Base-by-base conservation (phyloP, 1,140 invertebrate genomes). In the Megathymus violae region DNA sequence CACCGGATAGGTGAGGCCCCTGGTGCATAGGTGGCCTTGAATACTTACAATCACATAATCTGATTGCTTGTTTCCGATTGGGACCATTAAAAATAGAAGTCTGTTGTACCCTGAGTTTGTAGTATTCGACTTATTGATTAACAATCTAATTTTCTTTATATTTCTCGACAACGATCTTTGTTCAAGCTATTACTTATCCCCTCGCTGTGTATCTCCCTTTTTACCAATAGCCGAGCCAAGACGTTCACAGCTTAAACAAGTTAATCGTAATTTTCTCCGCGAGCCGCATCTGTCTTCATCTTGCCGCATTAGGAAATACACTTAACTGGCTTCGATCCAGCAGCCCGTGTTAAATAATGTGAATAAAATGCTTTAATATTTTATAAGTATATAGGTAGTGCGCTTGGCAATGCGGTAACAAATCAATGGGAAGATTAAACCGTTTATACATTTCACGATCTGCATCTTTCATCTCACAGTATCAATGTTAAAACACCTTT, bases 241-340 rank as follows among this genome's bases (percentile, higher is more conserved):
- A 17, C 19, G 46, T 3, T 10, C 25, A 48, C 47, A 36, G 31
- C 27, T 50, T 50, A 50, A 36, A 11, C 7, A 50, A 50, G 47
- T 36, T 50, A 50, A 50, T 50, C 25, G 47, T 27, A 0, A 31
- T 48, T 48, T 15, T 22, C 27, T 31, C n/a, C 4, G 19, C 47
- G 15, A 50, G 47, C n/a, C 27, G 47, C 47, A 50, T 50, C 47
- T 50, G 47, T 50, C 47, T 50, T 50, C 27, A 36, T 50, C 47
- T 16, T 13, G 17, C 47, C 22, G 47, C 47, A 50, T 50, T 50
- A 50, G 36, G 47, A 50, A 50, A 50, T 34, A 50, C 47, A 50
- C 47, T 50, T 11, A 15, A 50, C 27, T 50, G 47, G 47, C 47
- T 50, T 11, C 27, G 27, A 50, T 50, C 47, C 47, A 50, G 31